Percentiles rank a stretch among this genome's conserved stretches.
Evolutionary conservation across 2,797 vertebrate genomes (phyloP).

Genomic region (Dermochelys coriacea): DNA sequence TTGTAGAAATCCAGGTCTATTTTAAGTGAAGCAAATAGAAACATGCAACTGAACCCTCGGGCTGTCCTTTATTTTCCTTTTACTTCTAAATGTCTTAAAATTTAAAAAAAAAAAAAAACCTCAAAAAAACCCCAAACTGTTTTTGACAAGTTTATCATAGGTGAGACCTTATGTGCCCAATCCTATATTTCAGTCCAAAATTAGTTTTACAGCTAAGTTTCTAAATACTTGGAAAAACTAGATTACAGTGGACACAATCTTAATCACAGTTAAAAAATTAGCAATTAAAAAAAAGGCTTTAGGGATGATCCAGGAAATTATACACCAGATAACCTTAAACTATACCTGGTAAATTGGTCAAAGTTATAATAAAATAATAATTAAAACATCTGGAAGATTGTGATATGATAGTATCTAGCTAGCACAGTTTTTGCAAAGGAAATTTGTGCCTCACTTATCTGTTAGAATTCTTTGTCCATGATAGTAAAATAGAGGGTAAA

Average conservation of each 20-base stretch:
- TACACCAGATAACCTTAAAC: no score
- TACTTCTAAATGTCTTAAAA: neutral
- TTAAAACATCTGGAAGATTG: no score
- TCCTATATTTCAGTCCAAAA: neutral
- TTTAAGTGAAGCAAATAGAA: neutral
- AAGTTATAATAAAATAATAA: no score
- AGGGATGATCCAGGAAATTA: no score
- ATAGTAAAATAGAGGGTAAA: neutral
- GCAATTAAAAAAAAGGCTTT: no score
- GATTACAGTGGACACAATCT: neutral
- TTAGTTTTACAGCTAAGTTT: neutral
- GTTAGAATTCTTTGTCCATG: no score
- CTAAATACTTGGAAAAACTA: neutral
- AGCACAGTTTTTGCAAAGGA: no score
- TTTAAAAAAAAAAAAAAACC: neutral
- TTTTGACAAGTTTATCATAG: neutral
- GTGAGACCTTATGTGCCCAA: neutral
- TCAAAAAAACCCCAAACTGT: neutral
- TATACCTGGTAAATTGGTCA: no score
- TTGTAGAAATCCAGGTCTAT: neutral
- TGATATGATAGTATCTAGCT: no score
- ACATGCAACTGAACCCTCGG: neutral
- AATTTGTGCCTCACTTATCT: no score
- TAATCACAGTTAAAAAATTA: neutral
- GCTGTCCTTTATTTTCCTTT: slow-evolving; percentile 1